Evolutionary conservation across 1,140 invertebrate species (phyloP), one percentile per base, ranked within the genome.

Genomic region (Gonatopus flavifemur): DNA sequence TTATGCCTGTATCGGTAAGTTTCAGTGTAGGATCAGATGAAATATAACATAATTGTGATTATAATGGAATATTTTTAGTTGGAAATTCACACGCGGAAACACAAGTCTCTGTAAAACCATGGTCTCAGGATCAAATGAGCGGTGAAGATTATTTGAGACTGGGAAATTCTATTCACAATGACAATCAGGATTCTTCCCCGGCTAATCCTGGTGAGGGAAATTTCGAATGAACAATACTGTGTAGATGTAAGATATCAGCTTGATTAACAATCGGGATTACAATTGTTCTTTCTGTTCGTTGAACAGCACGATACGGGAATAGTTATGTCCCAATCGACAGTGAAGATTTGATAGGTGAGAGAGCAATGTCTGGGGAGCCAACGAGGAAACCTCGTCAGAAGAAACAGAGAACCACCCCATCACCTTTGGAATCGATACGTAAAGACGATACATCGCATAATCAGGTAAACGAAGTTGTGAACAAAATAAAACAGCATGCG

Each of bases 1-100:
- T 3, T 96, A 94, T 66, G 88, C 88, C 0, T 96, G 93, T 64
- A 82, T 88, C 24, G 81, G 83, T 84, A 79, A 76, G 69, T 69
- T 40, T 21, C 40, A n/a, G n/a, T n/a, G n/a, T n/a, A n/a, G n/a
- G n/a, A n/a, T 28, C 15, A 30, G 28, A 10, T 5, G 28, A 42
- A 21, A n/a, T 8, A 15, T 3, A 7, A 3, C 4, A 16, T 6
- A 9, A 18, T 21, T 38, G 24, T 10, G n/a, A n/a, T n/a, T n/a
- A n/a, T n/a, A n/a, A n/a, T 16, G 28, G 25, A 9, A 2, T 4
- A 24, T 39, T 69, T 70, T 25, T 54, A 82, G 89, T 89, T 30
- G 88, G 86, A 21, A 80, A 84, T 45, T 88, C 87, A 15, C 83
- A 83, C 31, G 88, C 89, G 0, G 85, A 87, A 65, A 82, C 91